Conservation (phyloP, 2,113 vertebrate genomes). For the Pyrgilauda ruficollis region DNA sequence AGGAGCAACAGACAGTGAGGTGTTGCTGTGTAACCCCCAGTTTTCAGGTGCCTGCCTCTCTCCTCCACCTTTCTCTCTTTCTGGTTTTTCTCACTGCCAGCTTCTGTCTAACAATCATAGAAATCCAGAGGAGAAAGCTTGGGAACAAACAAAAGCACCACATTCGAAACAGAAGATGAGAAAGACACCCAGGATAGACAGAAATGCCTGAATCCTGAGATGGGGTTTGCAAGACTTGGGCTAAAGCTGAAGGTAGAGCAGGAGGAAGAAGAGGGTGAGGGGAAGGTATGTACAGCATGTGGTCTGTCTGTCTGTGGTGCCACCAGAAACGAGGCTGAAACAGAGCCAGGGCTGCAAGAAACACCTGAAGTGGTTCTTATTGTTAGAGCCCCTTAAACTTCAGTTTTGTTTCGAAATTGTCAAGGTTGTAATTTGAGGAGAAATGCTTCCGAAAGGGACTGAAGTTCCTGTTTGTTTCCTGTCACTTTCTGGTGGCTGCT, state of each 20-base stretch:
- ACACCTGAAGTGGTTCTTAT: background rate
- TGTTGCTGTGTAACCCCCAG: background rate
- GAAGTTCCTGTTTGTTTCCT: background rate
- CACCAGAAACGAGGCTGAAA: background rate
- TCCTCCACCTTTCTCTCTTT: background rate
- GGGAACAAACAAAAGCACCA: background rate
- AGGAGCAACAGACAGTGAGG: background rate
- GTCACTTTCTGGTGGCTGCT: background rate
- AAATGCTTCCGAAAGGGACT: background rate
- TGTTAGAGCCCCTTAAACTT: background rate
- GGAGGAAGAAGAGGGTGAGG: background rate
- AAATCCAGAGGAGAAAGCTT: conserved; percentile 20
- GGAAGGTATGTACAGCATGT: background rate
- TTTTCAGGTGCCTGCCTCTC: background rate
- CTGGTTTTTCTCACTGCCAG: conserved; percentile 50
- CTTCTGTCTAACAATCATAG: conserved; percentile 17
- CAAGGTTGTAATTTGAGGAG: background rate
- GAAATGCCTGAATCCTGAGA: background rate
- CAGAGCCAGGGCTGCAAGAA: background rate
- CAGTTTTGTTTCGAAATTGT: background rate
- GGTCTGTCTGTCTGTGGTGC: background rate
- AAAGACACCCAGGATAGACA: background rate
- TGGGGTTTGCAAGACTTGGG: background rate
- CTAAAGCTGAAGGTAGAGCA: conserved; percentile 13
- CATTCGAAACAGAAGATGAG: background rate